phyloP scores from a whole-genome alignment of 1,140 invertebrate genomes.

The Drosophila burlai region DNA sequence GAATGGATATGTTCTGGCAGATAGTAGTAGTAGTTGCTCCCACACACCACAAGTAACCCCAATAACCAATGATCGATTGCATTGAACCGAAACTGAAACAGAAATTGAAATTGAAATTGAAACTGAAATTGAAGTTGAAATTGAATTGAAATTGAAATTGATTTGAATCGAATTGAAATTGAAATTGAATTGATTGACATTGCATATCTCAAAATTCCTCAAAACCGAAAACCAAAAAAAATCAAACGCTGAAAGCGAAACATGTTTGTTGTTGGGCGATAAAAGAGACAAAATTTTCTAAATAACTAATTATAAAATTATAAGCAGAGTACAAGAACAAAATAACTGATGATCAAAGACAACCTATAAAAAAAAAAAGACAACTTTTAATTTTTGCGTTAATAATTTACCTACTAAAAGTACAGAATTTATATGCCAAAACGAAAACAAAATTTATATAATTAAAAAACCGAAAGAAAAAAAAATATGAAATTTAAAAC shows the following conservation, averaged over 20 bases:
- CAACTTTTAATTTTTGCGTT: slow-evolving; percentile 74
- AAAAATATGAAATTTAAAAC: slow-evolving; percentile 66
- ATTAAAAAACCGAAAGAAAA: slow-evolving; percentile 46
- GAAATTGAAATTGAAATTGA: not conserved
- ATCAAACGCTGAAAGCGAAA: slow-evolving; percentile 17
- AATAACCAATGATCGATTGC: slow-evolving; percentile 58
- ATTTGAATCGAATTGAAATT: not conserved
- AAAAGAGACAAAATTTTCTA: slow-evolving; percentile 52
- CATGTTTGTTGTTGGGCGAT: slow-evolving; percentile 64
- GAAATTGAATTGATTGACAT: slow-evolving; percentile 46
- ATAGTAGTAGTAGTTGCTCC: slow-evolving; percentile 79
- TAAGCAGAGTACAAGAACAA: slow-evolving; percentile 28
- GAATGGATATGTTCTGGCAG: slow-evolving; percentile 80
- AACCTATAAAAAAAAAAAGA: slow-evolving; percentile 55
- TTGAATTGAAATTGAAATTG: too few relatives aligned
- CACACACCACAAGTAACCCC: slow-evolving; percentile 47
- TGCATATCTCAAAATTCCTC: slow-evolving; percentile 48
- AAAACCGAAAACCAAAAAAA: slow-evolving; percentile 15
- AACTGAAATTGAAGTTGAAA: too few relatives aligned
- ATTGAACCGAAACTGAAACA: slow-evolving; percentile 27
- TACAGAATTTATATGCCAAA: slow-evolving; percentile 57
- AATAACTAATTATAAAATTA: slow-evolving; percentile 38
- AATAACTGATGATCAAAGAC: slow-evolving; percentile 28
- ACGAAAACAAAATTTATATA: slow-evolving; percentile 8
- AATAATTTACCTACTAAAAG: slow-evolving; percentile 72